Evolutionary conservation across 1,140 invertebrate genomes (phyloP), one percentile per base, ranked within the genome.

Genomic region (Brachionus rubens): DNA sequence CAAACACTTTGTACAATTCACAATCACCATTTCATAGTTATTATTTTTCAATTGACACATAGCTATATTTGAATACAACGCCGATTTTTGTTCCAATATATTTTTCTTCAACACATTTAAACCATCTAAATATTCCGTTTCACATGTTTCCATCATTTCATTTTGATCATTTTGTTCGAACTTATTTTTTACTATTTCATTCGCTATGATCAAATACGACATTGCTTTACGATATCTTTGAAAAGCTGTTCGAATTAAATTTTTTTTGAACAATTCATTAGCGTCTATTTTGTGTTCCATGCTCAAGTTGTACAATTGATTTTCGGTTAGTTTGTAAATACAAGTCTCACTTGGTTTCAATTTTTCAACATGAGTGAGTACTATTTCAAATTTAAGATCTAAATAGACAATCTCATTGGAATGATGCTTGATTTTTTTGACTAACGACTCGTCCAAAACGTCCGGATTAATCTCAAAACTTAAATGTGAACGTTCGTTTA

Each of bases 21-120:
- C 59, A 77, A 89, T 89, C 1, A 91, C 92, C 77, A 91, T 88
- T 24, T 88, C 83, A 77, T 88, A 84, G 72, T 94, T 87, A 16
- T 90, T 87, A 14, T 88, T 83, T 84, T 98, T 97, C 21, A 96
- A 83, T 81, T 91, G 88, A 80, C 91, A 93, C 65, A 97, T 85
- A 0, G 93, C 88, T 4, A 93, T 85, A 86, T 98, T 98, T n/a
- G 59, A 65, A 43, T 65, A 26, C 36, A 65, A 65, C 24, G 24
- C 14, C 0, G 59, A 16, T 65, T 36, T 65, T 43, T 43, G 59
- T 24, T 43, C 16, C 24, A 43, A 24, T 1, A 65, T 19, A 9
- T 43, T 19, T 43, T 43, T 65, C 24, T 43, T 65, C 41, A 43
- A 26, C 24, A 19, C 40, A 43, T 65, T 65, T 14, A 43, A 43